Base-by-base conservation (phyloP, 1,140 invertebrate genomes). In the Mylabris phalerata region DNA sequence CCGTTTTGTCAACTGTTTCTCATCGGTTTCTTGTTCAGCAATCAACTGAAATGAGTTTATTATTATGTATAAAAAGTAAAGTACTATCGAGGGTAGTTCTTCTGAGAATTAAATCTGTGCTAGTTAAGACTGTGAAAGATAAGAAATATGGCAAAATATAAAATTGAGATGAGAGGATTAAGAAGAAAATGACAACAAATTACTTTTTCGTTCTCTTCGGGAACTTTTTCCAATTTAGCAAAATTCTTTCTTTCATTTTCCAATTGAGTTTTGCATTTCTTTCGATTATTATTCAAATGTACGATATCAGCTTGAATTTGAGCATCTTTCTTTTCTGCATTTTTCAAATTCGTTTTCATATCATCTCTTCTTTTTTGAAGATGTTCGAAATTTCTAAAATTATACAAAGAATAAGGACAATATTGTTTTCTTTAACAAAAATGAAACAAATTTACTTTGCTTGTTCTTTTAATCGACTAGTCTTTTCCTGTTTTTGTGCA, bases 211-310 rank as follows among this genome's bases (percentile, higher is more conserved):
- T 71, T 72, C 63, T 77, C 70, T 50, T 70, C 62, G 51, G 75
- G 73, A 38, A 85, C 71, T 63, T 77, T 78, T 62, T 79, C 72
- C 9, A 86, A 70, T n/a, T 85, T 80, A 26, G 81, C 79, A 2
- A 88, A 67, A 64, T 86, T 85, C 4, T 71, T 73, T 60, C 80
- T 82, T 67, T 87, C 85, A 65, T 81, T 76, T 9, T 39, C 51
- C 49, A 83, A 78, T 2, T 83, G 66, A 46, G 82, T 71, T 44
- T 80, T 79, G 7, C 81, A 77, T 66, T 83, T 81, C 75, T 89
- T 85, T 70, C 85, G 73, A 63, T 82, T 78, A 72, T 87, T 81
- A 65, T 84, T 84, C 24, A 77, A 78, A 67, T 85, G 79, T 48
- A 83, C 72, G 56, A 82, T 75, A 61, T 86, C 82, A 0, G 79